These are phyloP conservation scores for Halcyon malimbica DNA, from an alignment of 2,113 vertebrate genomes.

Conservation along the genomic window DNA sequence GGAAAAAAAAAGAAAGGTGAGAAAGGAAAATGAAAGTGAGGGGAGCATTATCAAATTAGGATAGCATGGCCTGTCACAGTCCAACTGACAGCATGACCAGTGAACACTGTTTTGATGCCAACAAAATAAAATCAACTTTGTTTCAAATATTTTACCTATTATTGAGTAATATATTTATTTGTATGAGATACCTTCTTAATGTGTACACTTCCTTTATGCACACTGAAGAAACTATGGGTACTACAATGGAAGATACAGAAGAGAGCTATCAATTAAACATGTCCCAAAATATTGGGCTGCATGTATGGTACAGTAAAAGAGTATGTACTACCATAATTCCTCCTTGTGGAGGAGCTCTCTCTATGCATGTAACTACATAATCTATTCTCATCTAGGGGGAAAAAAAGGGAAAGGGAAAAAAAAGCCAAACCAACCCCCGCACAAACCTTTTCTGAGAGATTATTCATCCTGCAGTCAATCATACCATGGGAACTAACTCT, in stretches of 20 bases:
- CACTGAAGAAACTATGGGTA: not conserved
- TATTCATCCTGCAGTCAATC: not conserved
- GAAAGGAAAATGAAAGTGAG: not conserved
- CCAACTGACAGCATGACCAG: not conserved
- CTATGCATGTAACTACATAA: not conserved
- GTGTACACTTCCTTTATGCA: accelerated
- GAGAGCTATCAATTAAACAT: not conserved
- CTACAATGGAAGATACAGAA: not conserved
- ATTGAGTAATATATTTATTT: not conserved
- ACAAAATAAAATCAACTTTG: not conserved
- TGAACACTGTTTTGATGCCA: not conserved
- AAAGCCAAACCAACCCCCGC: not conserved
- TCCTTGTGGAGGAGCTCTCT: not conserved
- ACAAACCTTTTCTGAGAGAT: not conserved
- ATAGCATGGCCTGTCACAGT: not conserved
- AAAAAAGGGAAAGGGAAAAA: not conserved
- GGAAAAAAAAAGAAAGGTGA: not conserved
- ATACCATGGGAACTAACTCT: not conserved
- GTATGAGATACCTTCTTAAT: not conserved
- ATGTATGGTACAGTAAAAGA: not conserved
- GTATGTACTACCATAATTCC: not conserved
- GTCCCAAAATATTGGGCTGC: not conserved
- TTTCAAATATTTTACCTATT: not conserved
- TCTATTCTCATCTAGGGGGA: not conserved
- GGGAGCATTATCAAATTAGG: not conserved